phyloP scores from a whole-genome alignment of 2,888 invertebrate genomes.

The Drosophila merina region DNA sequence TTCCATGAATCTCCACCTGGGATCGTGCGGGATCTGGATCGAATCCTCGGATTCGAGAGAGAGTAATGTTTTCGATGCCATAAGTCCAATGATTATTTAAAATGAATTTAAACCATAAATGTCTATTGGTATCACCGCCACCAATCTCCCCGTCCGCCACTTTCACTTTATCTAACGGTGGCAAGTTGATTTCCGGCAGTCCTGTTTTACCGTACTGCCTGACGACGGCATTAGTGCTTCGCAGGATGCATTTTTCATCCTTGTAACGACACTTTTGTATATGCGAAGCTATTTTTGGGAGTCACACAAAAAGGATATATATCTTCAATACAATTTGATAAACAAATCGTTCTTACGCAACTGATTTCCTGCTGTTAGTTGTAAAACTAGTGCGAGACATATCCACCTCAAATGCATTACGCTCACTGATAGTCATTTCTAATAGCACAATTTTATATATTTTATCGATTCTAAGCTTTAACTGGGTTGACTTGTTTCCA shows the following conservation, averaged over 20 bases:
- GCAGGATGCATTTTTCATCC: slow-evolving; percentile 6
- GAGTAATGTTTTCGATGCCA: slow-evolving; percentile 2
- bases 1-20: slow-evolving; percentile 6
- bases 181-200: slow-evolving; percentile 4
- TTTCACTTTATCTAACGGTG: neutral
- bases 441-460: neutral
- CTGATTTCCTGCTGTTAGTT: neutral
- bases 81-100: neutral
- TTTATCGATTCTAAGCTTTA: neutral
- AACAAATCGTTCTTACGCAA: slow-evolving; percentile 1
- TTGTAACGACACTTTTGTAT: slow-evolving; percentile 9
- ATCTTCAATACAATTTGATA: no score
- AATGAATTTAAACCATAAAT: neutral
- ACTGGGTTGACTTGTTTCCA: neutral
- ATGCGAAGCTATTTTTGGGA: slow-evolving; percentile 4
- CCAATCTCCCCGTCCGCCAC: neutral
- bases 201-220: slow-evolving; percentile 5
- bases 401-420: slow-evolving; percentile 11
- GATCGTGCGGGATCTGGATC: neutral
- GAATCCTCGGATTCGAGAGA: neutral
- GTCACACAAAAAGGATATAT: neutral
- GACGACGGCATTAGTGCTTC: neutral
- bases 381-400: slow-evolving; percentile 2
- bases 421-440: neutral
- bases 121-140: neutral